Evolutionary conservation across 2,888 invertebrate species (phyloP), one percentile per base, ranked within the genome.

Genomic region (Tetrapedia diversipes): DNA sequence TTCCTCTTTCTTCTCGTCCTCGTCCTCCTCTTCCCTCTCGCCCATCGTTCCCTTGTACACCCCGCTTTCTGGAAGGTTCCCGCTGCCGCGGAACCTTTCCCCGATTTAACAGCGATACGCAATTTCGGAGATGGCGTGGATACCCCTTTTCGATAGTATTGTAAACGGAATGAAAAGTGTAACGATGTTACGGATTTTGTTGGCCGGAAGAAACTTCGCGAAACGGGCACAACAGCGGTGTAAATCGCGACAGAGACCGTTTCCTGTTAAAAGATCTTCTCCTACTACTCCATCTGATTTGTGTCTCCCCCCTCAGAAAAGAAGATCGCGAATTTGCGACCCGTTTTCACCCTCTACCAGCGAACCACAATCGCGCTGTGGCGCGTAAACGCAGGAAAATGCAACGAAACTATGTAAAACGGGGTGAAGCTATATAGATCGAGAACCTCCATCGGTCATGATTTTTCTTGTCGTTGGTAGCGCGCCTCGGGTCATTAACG

Each of bases 401-500:
- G 43, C n/a, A 53, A 53, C 22, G 45, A 37, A 32, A 37, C n/a
- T n/a, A n/a, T n/a, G 24, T 27, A 39, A 43, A 22, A 27, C 27
- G 22, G 29, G 29, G 43, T 14, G 22, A 1, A 14, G 11, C 24
- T n/a, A 57, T 19, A 29, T 56, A n/a, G n/a, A 74, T 53, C 32
- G 49, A 61, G 45, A 43, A 56, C 32, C 75, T 27, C n/a, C 32
- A 77, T 77, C 75, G 63, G 43, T 32, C 37, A 47, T 51, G 70
- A 66, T 41, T 79, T 79, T 73, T 67, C 59, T 63, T 66, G 54
- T 56, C 67, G 41, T 24, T 54, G 57, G 63, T 59, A 63, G 29
- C 68, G 56, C 64, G 41, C 43, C 64, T 72, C 67, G 65, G 53
- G 51, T 73, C 77, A 70, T 78, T 82, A 82, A 80, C 68, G 61